Conservation (phyloP, 2,113 vertebrate genomes). For the Stegastes partitus region DNA sequence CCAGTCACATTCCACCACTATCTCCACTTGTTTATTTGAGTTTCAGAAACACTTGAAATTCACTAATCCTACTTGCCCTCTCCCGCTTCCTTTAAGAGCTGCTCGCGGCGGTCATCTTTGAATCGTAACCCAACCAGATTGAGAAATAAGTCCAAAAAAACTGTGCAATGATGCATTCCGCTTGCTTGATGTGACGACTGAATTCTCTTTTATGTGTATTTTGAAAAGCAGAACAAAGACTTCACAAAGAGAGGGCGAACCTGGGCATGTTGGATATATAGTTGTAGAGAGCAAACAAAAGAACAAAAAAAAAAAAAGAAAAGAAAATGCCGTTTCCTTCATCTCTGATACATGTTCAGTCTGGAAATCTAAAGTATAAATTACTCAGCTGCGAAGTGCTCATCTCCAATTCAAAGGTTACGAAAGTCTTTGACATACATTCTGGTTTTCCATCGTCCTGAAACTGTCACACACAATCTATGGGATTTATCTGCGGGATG, state of each 20-base stretch:
- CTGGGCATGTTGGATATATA: constrained; percentile 23
- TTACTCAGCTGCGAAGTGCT: constrained; percentile 38
- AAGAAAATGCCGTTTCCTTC: constrained; percentile 11
- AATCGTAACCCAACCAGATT: constrained; percentile 11
- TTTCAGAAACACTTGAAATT: constrained; percentile 71
- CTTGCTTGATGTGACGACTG: constrained; percentile 27
- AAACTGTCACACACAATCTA: constrained; percentile 58
- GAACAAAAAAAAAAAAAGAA: constrained; percentile 11
- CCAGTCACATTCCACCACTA: constrained; percentile 76
- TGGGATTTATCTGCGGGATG: constrained; percentile 60
- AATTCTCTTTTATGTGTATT: constrained; percentile 41
- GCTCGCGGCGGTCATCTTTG: neutral
- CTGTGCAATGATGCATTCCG: constrained; percentile 8
- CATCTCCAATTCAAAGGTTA: constrained; percentile 34
- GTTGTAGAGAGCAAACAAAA: constrained; percentile 42
- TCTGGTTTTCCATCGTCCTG: constrained; percentile 38
- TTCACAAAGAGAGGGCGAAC: constrained; percentile 36
- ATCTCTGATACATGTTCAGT: constrained; percentile 20
- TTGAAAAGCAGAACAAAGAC: constrained; percentile 32
- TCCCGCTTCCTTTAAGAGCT: constrained; percentile 32
- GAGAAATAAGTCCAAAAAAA: constrained; percentile 24
- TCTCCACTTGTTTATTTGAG: constrained; percentile 75
- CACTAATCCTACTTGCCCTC: constrained; percentile 74
- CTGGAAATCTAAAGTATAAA: constrained; percentile 29
- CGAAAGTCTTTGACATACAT: constrained; percentile 55